Percentiles rank a stretch among this genome's conserved stretches.
These are phyloP conservation scores for Hoplostethus mediterraneus DNA, from an alignment of 2,797 vertebrate genomes.

Conservation along the genomic window DNA sequence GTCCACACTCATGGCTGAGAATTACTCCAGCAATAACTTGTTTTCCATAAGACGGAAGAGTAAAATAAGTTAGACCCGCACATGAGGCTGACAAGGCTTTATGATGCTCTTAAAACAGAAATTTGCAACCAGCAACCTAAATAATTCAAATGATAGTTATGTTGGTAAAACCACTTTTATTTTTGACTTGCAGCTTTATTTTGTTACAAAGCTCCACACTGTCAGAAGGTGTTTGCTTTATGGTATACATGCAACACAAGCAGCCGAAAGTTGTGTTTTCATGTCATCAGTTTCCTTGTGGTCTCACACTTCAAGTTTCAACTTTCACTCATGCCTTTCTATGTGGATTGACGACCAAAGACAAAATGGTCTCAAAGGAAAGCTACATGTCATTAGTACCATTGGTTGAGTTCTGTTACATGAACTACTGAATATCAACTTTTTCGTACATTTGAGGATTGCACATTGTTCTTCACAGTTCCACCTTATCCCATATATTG, in stretches of 20 bases:
- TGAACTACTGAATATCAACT: slow-evolving; percentile 2
- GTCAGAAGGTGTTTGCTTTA: slow-evolving; percentile 25
- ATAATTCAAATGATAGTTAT: not conserved
- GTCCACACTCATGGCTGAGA: too few relatives aligned
- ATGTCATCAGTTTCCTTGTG: not conserved
- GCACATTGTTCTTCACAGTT: slow-evolving; percentile 59
- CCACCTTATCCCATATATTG: slow-evolving; percentile 24
- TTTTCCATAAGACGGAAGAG: too few relatives aligned
- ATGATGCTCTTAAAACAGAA: not conserved
- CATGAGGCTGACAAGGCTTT: too few relatives aligned
- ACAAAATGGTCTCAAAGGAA: slow-evolving; percentile 13
- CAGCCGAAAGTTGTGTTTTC: slow-evolving; percentile 11
- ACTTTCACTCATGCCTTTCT: slow-evolving; percentile 2
- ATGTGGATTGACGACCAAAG: slow-evolving; percentile 1
- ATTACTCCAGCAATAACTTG: too few relatives aligned
- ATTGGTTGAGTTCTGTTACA: not conserved
- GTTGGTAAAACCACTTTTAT: slow-evolving; percentile 39
- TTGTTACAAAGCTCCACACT: slow-evolving; percentile 4
- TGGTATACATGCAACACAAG: slow-evolving; percentile 43
- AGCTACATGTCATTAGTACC: slow-evolving; percentile 21
- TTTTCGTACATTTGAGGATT: slow-evolving; percentile 14
- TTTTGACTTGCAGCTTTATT: slow-evolving; percentile 44
- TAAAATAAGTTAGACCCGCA: too few relatives aligned
- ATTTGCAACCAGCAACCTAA: not conserved
- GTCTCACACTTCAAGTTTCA: slow-evolving; percentile 1